Evolutionary conservation across 2,888 invertebrate species (phyloP).

Genomic region (Chorisops tibialis): DNA sequence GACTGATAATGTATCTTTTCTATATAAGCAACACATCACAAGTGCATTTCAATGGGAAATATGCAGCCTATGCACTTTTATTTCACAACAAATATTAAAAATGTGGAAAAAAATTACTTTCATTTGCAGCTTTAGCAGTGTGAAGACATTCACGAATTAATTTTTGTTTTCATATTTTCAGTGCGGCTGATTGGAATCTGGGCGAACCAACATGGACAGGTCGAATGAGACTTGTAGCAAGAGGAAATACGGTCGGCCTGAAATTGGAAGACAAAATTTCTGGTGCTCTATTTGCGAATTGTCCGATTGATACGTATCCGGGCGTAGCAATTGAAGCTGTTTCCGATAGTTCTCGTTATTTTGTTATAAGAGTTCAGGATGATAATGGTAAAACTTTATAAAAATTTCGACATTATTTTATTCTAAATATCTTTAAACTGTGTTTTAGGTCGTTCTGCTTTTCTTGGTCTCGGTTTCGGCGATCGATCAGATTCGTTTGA

Average conservation of each 20-base stretch:
- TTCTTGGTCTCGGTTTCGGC: conserved; percentile 95
- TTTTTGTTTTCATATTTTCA: no score
- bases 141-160: no score
- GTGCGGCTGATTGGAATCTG: conserved; percentile 99
- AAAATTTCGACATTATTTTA: neutral
- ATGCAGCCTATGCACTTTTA: no score
- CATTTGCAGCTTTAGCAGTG: no score
- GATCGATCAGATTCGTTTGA: conserved; percentile 99
- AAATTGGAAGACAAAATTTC: conserved; percentile 93
- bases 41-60: no score
- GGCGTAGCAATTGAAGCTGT: conserved; percentile 93
- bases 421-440: neutral
- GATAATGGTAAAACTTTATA: conserved; percentile 70
- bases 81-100: no score
- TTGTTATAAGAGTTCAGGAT: conserved; percentile 92
- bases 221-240: conserved; percentile 85
- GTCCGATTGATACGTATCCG: conserved; percentile 94
- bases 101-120: no score
- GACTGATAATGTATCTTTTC: no score
- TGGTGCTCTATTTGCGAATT: conserved; percentile 93
- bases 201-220: conserved; percentile 99
- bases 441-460: conserved; percentile 73
- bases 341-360: conserved; percentile 95
- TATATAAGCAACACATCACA: no score
- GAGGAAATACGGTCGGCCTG: conserved; percentile 80